phyloP scores from a whole-genome alignment of 2,797 vertebrate genomes.

The Emydoidea blandingii region DNA sequence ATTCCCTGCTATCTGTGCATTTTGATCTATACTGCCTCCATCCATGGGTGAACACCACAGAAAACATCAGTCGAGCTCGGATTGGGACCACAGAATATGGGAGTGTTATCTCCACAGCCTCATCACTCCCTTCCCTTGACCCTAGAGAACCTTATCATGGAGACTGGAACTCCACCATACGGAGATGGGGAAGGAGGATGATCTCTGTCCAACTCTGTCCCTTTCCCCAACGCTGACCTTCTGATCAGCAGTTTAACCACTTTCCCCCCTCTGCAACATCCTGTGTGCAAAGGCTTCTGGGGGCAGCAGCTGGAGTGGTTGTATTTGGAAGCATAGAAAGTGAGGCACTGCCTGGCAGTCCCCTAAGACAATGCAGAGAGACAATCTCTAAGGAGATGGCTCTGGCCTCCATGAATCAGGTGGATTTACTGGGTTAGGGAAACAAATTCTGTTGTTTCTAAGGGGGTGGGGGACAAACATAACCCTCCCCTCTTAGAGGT shows the following conservation, averaged over 20 bases:
- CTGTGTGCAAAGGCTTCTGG: neutral
- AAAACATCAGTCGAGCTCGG: rapidly evolving
- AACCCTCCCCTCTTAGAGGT: neutral
- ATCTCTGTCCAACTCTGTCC: neutral
- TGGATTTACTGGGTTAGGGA: neutral
- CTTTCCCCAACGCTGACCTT: neutral
- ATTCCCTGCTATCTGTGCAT: neutral
- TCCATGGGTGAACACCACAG: neutral
- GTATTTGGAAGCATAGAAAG: neutral
- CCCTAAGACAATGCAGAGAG: neutral
- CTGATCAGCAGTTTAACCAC: neutral
- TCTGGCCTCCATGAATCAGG: neutral
- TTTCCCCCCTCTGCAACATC: neutral
- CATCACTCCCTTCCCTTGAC: neutral
- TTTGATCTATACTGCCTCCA: neutral
- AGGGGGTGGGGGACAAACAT: neutral
- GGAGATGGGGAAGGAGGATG: neutral
- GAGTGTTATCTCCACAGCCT: rapidly evolving
- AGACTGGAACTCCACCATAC: too few relatives aligned
- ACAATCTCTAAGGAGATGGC: neutral
- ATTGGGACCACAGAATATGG: neutral
- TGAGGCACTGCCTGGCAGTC: neutral
- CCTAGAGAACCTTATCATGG: neutral
- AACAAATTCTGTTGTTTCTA: neutral
- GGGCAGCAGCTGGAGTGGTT: neutral